These are phyloP conservation scores for Epinotia bilunana DNA, from an alignment of 2,888 invertebrate genomes.

Conservation along the genomic window DNA sequence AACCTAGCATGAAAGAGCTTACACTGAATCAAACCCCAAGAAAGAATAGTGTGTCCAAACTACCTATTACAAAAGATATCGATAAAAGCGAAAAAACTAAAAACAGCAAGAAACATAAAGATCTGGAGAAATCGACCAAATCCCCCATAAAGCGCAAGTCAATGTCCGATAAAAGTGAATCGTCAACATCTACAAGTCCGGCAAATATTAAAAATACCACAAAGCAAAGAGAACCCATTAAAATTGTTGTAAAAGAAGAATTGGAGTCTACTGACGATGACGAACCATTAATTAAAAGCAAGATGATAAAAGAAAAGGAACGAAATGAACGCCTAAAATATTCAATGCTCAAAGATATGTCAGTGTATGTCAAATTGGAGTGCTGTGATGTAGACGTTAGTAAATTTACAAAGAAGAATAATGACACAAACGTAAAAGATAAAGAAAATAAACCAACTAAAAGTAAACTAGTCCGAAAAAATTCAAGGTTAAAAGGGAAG, in stretches of 20 bases:
- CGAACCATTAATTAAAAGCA: slow-evolving; percentile 76
- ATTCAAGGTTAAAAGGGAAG: slow-evolving; percentile 66
- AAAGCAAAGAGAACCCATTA: slow-evolving; percentile 49
- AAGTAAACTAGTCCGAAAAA: slow-evolving; percentile 63
- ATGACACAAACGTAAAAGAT: slow-evolving; percentile 66
- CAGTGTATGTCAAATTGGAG: slow-evolving; percentile 79
- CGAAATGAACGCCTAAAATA: slow-evolving; percentile 70
- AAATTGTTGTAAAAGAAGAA: slow-evolving; percentile 69
- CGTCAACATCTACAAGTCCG: slow-evolving; percentile 39
- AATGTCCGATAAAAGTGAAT: slow-evolving; percentile 41
- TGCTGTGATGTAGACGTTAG: slow-evolving; percentile 78
- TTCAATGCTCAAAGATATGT: slow-evolving; percentile 76
- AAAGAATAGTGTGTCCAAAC: slow-evolving; percentile 23
- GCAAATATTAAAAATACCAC: slow-evolving; percentile 47
- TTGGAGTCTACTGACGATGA: slow-evolving; percentile 76
- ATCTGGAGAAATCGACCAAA: slow-evolving; percentile 53
- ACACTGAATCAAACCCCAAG: slow-evolving; percentile 48
- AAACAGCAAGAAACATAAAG: slow-evolving; percentile 58
- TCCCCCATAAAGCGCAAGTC: slow-evolving; percentile 44
- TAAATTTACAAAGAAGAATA: slow-evolving; percentile 72
- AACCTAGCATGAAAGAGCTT: slow-evolving; percentile 42
- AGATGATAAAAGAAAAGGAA: slow-evolving; percentile 74
- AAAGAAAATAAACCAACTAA: slow-evolving; percentile 67
- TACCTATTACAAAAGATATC: slow-evolving; percentile 45
- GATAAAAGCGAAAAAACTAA: slow-evolving; percentile 56